Evolutionary conservation across 2,113 vertebrate genomes (phyloP), one percentile per base, ranked within the genome.

Genomic region (Vidua macroura): DNA sequence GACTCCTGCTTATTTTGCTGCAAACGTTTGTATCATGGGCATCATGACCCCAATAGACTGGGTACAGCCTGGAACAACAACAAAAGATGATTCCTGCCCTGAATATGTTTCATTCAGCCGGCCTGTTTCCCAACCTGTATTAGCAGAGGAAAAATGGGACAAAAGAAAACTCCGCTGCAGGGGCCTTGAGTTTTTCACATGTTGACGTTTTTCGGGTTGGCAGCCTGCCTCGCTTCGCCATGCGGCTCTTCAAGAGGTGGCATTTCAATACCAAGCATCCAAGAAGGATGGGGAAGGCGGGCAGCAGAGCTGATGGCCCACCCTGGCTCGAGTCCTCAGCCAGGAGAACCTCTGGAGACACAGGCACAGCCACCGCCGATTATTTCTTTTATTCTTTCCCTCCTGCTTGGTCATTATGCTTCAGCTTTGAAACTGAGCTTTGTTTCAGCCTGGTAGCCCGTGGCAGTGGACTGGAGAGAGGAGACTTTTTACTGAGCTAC

Each of bases 391-490:
- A 79, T 93, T 81, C 89, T 90, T 83, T 78, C 80, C 66, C 86
- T 92, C 96, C 87, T 0, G 92, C 90, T 94, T 90, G 83, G 96
- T 84, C 76, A 92, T 94, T 95, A 69, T 95, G 49, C 82, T 62
- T 63, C 53, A 37, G 73, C 91, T 94, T 95, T 96, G 94, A 96
- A 95, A 95, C 82, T 19, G 10, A 92, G 81, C 96, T 97, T 96
- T 97, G 95, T 97, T 96, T 97, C 93, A 95, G 94, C 67, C 90
- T 90, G 95, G 93, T 96, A 95, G 95, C 95, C 94, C 72, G 87
- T 96, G 93, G 95, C 90, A 91, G 89, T 88, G 88, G 87, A n/a
- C 89, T 83, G 81, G 74, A 86, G 93, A 90, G 92, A 86, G 77
- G 84, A 82, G 88, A 73, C 95, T 96, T 96, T 96, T 90, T 88